Base-by-base conservation (phyloP, 2,113 vertebrate genomes). In the Cyphomyrus discorhynchus region DNA sequence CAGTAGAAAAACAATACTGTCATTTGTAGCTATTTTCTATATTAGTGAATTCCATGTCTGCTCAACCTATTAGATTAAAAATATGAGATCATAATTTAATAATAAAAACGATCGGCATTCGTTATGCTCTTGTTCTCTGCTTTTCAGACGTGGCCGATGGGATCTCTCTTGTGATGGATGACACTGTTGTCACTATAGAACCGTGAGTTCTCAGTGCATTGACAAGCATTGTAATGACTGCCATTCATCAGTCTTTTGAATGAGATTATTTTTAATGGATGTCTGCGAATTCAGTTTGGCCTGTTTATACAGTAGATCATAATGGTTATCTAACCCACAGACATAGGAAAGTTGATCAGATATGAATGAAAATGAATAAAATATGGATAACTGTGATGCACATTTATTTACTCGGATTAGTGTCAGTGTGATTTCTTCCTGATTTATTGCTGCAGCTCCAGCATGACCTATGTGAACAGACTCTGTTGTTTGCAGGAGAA, bases 181-280 rank as follows among this genome's bases (percentile, higher is more conserved):
- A 93, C 90, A 92, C 93, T n/a, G 93, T 93, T 45, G 91, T 95
- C 93, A 93, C 89, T 91, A 92, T 95, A 87, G 91, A 95, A 90
- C 96, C 95, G 96, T 97, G 91, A 96, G 96, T 96, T 42, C 5
- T 0, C 45, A 70, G 42, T 13, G 2, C 9, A 5, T 31, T 53
- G 4, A 1, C n/a, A 66, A 15, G 7, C 56, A 31, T 3, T 56
- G 46, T 58, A 87, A 89, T 89, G 1, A 39, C n/a, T 82, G 46
- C 86, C 24, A 21, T 17, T 70, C 82, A 24, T 46, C 17, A 45
- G 42, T 49, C 21, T n/a, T 85, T 47, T 27, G 21, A 49, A n/a
- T 85, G 49, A 85, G 42, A 84, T 45, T n/a, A 42, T 77, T 77
- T 77, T 77, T 77, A 35, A 2, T 77, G 70, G 70, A 24, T 11